Evolutionary conservation across 1,140 invertebrate species (phyloP).

Genomic region (Hylaeus volcanicus): DNA sequence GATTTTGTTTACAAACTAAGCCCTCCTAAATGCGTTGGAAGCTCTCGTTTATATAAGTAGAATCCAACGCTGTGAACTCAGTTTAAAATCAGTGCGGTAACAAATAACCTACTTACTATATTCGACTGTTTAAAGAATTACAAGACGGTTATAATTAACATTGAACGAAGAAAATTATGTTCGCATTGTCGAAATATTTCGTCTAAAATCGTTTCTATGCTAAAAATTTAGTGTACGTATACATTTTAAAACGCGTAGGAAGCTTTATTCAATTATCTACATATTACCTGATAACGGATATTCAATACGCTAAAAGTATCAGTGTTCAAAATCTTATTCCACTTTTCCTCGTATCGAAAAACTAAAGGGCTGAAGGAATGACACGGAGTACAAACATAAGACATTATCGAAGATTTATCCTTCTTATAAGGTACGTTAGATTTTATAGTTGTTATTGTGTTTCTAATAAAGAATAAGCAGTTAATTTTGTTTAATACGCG

Average conservation of each 20-base stretch:
- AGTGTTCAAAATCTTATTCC: neutral
- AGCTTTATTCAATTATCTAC: neutral
- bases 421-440: constrained; percentile 16
- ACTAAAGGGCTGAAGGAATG: neutral
- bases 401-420: constrained; percentile 7
- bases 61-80: neutral
- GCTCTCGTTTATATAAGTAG: constrained; percentile 19
- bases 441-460: neutral
- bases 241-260: neutral
- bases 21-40: neutral
- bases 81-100: neutral
- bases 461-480: neutral
- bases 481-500: neutral
- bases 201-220: neutral
- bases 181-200: no score
- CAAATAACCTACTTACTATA: no score
- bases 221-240: neutral
- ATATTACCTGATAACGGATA: neutral
- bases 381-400: neutral
- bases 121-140: neutral
- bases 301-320: neutral
- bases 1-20: constrained; percentile 24
- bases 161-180: no score
- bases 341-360: no score
- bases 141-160: no score